Evolutionary conservation across 2,113 vertebrate genomes (phyloP), one percentile per base, ranked within the genome.

Genomic region (Sciurus niger): DNA sequence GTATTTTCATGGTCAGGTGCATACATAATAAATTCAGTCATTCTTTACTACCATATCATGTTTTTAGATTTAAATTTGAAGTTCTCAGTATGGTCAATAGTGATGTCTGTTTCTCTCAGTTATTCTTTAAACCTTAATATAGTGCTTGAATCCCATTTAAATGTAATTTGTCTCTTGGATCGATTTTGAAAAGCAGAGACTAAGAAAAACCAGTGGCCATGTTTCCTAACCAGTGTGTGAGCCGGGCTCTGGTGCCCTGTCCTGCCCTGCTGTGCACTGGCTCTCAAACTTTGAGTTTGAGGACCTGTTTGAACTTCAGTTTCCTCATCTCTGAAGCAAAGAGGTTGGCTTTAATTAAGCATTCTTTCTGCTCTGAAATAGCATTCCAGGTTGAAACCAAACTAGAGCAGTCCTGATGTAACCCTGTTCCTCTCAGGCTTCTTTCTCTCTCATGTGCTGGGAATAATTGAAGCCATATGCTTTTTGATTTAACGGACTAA

Each of bases 11-110:
- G 78, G 16, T 84, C 32, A n/a, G 0, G 37, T 63, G 37, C 28
- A 37, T 73, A 4, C 24, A 4, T 72, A 20, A 72, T 70, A 37
- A 58, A 84, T 28, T 60, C 16, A 76, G 6, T 72, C 32, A 32
- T 13, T 87, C 30, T 0, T 80, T 37, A 43, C 30, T 24, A 11
- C 2, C 4, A 8, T 22, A 1, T 67, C n/a, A 80, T 65, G 28
- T 74, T 93, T 73, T 84, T 84, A 85, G 20, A 46, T 76, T 93
- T 72, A 40, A 8, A 90, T 51, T 34, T 68, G 77, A 53, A 84
- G 13, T 95, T 79, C 55, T 93, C 65, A n/a, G 0, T 37, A 8
- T 43, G 4, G 17, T 65, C 55, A 72, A 14, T 16, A 55, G 48
- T 84, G 77, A 53, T 78, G 3, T 77, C 1, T 30, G 4, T 37